These are phyloP conservation scores for Oreotrochilus melanogaster DNA, from an alignment of 2,113 vertebrate genomes.

Conservation along the genomic window DNA sequence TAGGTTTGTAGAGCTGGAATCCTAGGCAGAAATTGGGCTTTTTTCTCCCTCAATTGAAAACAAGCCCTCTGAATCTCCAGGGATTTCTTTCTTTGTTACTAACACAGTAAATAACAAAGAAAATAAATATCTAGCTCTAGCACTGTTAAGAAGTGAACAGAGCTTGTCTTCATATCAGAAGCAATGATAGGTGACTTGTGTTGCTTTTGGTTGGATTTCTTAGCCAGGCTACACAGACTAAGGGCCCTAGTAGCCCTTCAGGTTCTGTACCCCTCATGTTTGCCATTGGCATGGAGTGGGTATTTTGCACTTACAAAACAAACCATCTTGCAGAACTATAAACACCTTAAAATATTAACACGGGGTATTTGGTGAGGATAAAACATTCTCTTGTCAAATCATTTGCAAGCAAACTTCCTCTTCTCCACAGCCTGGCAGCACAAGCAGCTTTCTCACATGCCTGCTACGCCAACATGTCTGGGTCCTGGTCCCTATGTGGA, in stretches of 20 bases:
- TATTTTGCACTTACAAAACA: neutral
- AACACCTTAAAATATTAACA: neutral
- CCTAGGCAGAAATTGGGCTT: rapidly evolving
- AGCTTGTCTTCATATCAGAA: neutral
- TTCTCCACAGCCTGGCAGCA: rapidly evolving
- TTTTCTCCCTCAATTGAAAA: neutral
- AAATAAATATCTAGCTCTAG: neutral
- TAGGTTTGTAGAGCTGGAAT: neutral
- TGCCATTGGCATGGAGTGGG: neutral
- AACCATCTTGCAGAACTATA: neutral
- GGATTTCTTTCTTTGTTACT: neutral
- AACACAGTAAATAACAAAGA: neutral
- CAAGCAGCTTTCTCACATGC: neutral
- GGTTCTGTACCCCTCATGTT: neutral
- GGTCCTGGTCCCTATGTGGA: rapidly evolving
- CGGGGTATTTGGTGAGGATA: neutral
- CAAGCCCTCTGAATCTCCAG: neutral
- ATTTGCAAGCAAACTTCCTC: neutral
- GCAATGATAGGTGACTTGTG: neutral
- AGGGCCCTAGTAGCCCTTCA: too few species aligned
- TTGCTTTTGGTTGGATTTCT: neutral
- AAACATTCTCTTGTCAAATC: neutral
- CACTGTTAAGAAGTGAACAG: neutral
- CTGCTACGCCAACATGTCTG: rapidly evolving
- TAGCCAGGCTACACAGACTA: neutral